Conservation (phyloP, 1,140 invertebrate genomes). For the Aphidius gifuensis region DNA sequence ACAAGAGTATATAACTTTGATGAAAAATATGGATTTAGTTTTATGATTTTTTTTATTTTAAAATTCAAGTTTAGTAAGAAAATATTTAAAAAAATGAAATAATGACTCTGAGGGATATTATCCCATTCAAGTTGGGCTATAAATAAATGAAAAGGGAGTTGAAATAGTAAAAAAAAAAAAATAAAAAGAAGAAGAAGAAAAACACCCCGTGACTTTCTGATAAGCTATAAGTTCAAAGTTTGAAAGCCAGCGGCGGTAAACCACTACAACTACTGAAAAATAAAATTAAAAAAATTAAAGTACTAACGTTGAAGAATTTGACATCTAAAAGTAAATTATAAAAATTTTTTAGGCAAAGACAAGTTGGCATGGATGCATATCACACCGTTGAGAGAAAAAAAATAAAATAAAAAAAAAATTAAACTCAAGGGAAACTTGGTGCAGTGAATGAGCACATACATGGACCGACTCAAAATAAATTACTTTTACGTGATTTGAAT, state of each 20-base stretch:
- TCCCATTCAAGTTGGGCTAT: too few relatives aligned
- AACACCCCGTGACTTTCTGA: constrained; percentile 21
- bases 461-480: constrained; percentile 37
- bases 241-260: background rate
- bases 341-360: constrained; percentile 14
- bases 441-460: constrained; percentile 32
- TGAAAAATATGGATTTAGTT: too few relatives aligned
- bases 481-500: constrained; percentile 39
- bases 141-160: background rate
- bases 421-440: constrained; percentile 26
- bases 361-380: constrained; percentile 27
- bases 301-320: background rate
- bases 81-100: too few relatives aligned
- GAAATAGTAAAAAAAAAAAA: constrained; percentile 9
- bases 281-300: background rate
- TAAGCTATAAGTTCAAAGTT: constrained; percentile 30
- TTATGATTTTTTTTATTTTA: too few relatives aligned
- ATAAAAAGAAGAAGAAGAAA: constrained; percentile 4
- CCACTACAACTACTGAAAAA: constrained; percentile 1
- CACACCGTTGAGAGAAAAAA: constrained; percentile 20
- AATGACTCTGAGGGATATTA: too few relatives aligned
- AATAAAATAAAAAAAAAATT: constrained; percentile 15
- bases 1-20: too few relatives aligned
- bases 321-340: background rate
- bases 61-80: too few relatives aligned